phyloP scores from a whole-genome alignment of 1,140 invertebrate species.

The Drosophila saltans region DNA sequence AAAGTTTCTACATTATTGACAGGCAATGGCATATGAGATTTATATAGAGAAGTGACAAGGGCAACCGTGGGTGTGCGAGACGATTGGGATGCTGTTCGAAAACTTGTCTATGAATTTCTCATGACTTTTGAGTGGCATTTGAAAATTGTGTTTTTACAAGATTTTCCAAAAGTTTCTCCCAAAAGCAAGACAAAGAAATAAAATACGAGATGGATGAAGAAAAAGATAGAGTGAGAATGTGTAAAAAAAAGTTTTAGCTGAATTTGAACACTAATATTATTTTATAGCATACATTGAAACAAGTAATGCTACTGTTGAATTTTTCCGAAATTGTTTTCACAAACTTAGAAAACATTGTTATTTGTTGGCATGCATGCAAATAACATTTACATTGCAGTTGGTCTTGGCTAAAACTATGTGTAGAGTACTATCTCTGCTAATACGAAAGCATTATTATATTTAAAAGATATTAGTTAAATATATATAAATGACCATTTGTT shows the following conservation, averaged over 20 bases:
- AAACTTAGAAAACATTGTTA: neutral
- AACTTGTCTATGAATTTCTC: conserved; percentile 56
- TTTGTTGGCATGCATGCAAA: neutral
- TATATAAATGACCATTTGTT: too few relatives aligned
- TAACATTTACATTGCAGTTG: neutral
- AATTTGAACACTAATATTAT: conserved; percentile 6
- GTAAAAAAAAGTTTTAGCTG: conserved; percentile 1
- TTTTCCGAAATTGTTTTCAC: neutral
- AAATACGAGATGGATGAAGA: too few relatives aligned
- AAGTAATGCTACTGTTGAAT: neutral
- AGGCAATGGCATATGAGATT: conserved; percentile 55
- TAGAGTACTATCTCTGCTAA: too few relatives aligned
- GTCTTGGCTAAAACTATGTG: neutral
- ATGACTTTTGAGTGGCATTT: conserved; percentile 56
- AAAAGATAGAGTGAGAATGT: neutral
- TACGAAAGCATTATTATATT: too few relatives aligned
- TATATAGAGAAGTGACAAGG: conserved; percentile 46
- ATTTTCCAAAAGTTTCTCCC: conserved; percentile 26
- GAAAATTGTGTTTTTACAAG: conserved; percentile 43
- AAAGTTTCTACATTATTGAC: conserved; percentile 58
- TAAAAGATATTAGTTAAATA: too few relatives aligned
- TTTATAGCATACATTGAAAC: conserved; percentile 1
- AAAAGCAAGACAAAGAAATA: neutral
- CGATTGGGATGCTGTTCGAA: neutral
- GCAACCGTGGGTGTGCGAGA: neutral